Conservation (phyloP, 2,888 invertebrate species). For the Glyphotaelius pellucidus region DNA sequence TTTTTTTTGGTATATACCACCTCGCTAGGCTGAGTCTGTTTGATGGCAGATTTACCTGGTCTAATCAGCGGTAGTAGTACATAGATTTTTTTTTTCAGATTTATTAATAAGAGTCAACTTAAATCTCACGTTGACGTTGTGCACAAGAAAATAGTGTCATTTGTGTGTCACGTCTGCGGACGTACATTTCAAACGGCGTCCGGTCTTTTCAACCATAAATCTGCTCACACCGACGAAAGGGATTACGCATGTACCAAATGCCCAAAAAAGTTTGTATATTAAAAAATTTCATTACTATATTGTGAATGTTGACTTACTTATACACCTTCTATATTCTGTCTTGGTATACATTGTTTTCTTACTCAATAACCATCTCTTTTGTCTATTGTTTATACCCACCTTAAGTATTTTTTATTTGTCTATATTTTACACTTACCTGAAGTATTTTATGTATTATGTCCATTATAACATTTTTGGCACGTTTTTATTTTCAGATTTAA, state of each 20-base stretch:
- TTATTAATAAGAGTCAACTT: constrained; percentile 4
- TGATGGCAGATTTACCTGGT: not conserved
- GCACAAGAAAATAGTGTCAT: constrained; percentile 18
- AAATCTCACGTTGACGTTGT: constrained; percentile 12
- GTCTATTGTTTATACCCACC: not conserved
- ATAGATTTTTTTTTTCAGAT: not conserved
- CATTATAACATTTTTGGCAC: not conserved
- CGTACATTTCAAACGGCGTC: not conserved
- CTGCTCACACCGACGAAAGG: not conserved
- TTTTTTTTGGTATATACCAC: no score
- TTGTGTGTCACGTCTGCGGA: constrained; percentile 46
- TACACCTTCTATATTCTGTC: not conserved
- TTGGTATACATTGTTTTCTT: not conserved
- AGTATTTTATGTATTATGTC: not conserved
- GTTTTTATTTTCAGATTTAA: constrained; percentile 54
- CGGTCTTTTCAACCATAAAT: not conserved
- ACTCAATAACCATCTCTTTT: not conserved
- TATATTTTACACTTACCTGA: not conserved
- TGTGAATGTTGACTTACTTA: not conserved
- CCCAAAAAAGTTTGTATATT: constrained; percentile 32
- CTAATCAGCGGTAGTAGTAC: not conserved
- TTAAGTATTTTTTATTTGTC: not conserved
- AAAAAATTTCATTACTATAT: not conserved
- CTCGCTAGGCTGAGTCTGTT: no score
- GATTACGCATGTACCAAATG: constrained; percentile 20